These are phyloP conservation scores for Drosophila melanica DNA, from an alignment of 1,140 invertebrate genomes.

Conservation along the genomic window DNA sequence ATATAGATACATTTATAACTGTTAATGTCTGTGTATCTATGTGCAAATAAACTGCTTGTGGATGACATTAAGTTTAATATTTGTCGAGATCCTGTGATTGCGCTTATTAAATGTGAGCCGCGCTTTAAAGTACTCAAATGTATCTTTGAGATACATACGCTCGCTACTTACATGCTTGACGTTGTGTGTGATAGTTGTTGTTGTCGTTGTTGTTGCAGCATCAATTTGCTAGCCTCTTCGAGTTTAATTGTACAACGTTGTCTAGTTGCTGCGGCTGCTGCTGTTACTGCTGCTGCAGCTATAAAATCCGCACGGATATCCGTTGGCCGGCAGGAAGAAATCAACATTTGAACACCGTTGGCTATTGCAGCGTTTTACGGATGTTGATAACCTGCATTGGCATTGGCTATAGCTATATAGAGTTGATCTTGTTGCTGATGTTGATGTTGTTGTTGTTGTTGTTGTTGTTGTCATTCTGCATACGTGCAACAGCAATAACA, in stretches of 20 bases:
- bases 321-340: slow-evolving; percentile 80
- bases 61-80: slow-evolving; percentile 72
- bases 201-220: slow-evolving; percentile 54
- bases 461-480: slow-evolving; percentile 57
- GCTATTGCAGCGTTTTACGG: slow-evolving; percentile 72
- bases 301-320: slow-evolving; percentile 82
- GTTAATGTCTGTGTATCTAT: slow-evolving; percentile 29
- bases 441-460: slow-evolving; percentile 41
- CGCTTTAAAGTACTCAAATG: slow-evolving; percentile 25
- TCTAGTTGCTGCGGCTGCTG: slow-evolving; percentile 26
- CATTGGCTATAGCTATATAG: slow-evolving; percentile 61
- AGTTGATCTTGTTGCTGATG: slow-evolving; percentile 62
- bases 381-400: slow-evolving; percentile 77
- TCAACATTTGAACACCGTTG: slow-evolving; percentile 81
- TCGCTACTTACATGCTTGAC: slow-evolving; percentile 66
- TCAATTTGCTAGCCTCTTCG: slow-evolving; percentile 77
- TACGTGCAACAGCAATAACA: slow-evolving; percentile 41
- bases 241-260: slow-evolving; percentile 59
- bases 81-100: slow-evolving; percentile 63
- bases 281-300: slow-evolving; percentile 47
- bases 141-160: slow-evolving; percentile 39
- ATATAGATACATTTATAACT: slow-evolving; percentile 36
- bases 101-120: slow-evolving; percentile 57
- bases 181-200: slow-evolving; percentile 23
- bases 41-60: slow-evolving; percentile 38